Percentiles rank a stretch among this genome's conserved stretches.
Evolutionary conservation across 2,113 vertebrate species (phyloP).

Genomic region (Siphamia tubifer): DNA sequence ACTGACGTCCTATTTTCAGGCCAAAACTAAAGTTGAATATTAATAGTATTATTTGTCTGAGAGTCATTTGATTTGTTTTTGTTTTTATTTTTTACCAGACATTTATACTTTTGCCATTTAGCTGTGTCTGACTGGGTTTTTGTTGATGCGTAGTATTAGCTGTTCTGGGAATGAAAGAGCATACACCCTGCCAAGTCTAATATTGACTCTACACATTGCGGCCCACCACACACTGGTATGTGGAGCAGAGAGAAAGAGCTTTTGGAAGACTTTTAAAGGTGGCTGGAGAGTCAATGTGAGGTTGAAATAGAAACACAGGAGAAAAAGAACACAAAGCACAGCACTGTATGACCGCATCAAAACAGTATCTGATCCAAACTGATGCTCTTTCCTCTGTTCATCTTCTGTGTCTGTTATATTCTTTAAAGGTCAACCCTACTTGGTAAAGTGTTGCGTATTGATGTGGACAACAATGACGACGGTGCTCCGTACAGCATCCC

Average conservation of each 20-base stretch:
- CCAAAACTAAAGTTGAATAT: not conserved
- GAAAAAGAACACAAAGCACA: not conserved
- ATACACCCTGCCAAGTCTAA: conserved; percentile 62
- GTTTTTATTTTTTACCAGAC: not conserved
- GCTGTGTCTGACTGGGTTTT: conserved; percentile 6
- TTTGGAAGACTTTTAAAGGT: not conserved
- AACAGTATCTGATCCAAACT: too few relatives aligned
- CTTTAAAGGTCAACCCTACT: conserved; percentile 83
- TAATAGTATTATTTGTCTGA: not conserved
- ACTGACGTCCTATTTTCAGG: too few relatives aligned
- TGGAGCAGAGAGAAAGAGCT: not conserved
- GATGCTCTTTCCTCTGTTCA: too few relatives aligned
- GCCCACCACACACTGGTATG: conserved; percentile 43
- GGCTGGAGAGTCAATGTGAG: not conserved
- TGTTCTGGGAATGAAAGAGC: conserved; percentile 33
- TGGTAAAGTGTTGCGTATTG: conserved; percentile 81
- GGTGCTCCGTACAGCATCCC: conserved; percentile 80
- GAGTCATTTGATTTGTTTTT: too few relatives aligned
- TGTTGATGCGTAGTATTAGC: conserved; percentile 49
- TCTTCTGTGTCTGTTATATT: not conserved
- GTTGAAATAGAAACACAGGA: not conserved
- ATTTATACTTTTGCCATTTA: not conserved
- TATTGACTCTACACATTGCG: conserved; percentile 68
- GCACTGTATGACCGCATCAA: too few relatives aligned
- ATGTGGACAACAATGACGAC: conserved; percentile 75